Evolutionary conservation across 2,113 vertebrate species (phyloP).

Genomic region (Nicator chloris): DNA sequence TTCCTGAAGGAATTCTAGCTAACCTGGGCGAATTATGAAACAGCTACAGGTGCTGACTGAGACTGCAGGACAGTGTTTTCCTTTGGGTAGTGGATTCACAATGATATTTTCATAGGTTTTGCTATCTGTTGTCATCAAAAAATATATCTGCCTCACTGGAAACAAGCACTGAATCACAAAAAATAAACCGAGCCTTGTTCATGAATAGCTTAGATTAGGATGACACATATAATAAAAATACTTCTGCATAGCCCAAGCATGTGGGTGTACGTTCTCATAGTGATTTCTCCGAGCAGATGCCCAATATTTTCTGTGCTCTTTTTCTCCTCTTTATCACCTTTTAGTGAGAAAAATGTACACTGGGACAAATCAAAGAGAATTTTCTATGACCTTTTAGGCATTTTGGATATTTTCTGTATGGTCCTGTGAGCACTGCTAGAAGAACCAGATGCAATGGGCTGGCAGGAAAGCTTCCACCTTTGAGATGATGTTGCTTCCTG

Average conservation of each 20-base stretch:
- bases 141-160: neutral
- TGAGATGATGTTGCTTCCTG: neutral
- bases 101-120: neutral
- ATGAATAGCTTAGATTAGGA: neutral
- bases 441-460: neutral
- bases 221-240: neutral
- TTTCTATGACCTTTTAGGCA: neutral
- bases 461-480: neutral
- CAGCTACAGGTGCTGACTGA: neutral
- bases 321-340: neutral
- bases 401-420: neutral
- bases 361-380: neutral
- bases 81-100: neutral
- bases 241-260: neutral
- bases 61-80: neutral
- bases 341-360: neutral
- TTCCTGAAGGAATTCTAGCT: neutral
- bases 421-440: neutral
- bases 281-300: neutral
- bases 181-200: neutral
- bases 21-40: neutral
- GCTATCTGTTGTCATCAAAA: neutral
- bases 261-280: fast-evolving
- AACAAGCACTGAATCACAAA: neutral
- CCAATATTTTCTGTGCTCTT: neutral